Percentiles rank a stretch among this genome's conserved stretches.
Conservation (phyloP, 2,888 invertebrate species). For the Nasonovia ribisnigri region DNA sequence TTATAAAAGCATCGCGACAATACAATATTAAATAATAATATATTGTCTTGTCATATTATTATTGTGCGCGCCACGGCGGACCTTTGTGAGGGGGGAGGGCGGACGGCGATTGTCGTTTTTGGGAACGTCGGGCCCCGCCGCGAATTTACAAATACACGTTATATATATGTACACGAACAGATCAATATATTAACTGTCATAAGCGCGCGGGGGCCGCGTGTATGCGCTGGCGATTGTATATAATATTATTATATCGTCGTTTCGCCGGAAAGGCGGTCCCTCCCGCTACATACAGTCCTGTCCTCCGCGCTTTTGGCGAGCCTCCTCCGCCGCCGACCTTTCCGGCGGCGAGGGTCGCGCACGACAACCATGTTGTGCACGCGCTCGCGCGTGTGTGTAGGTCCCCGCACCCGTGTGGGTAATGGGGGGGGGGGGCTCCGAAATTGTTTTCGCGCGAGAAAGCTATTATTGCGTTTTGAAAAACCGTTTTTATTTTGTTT, state of each 20-base stretch:
- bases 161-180: not conserved
- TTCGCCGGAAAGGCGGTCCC: constrained; percentile 52
- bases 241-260: constrained; percentile 11
- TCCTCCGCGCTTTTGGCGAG: not conserved
- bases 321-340: constrained; percentile 16
- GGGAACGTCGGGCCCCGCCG: not conserved
- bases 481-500: constrained; percentile 25
- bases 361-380: constrained; percentile 42
- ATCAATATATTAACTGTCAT: constrained; percentile 44
- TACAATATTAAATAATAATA: not conserved
- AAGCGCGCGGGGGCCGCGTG: not conserved
- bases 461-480: not conserved
- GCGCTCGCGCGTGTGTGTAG: not conserved
- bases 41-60: not conserved
- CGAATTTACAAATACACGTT: not conserved
- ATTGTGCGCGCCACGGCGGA: not conserved
- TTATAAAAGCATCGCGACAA: too few species aligned
- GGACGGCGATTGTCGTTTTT: not conserved
- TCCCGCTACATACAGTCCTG: not conserved
- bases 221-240: constrained; percentile 19
- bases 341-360: constrained; percentile 29
- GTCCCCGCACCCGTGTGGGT: not conserved
- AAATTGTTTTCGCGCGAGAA: constrained; percentile 46
- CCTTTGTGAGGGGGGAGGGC: not conserved
- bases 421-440: not conserved